These are phyloP conservation scores for Andrena minutula DNA, from an alignment of 2,888 invertebrate genomes.

Conservation along the genomic window DNA sequence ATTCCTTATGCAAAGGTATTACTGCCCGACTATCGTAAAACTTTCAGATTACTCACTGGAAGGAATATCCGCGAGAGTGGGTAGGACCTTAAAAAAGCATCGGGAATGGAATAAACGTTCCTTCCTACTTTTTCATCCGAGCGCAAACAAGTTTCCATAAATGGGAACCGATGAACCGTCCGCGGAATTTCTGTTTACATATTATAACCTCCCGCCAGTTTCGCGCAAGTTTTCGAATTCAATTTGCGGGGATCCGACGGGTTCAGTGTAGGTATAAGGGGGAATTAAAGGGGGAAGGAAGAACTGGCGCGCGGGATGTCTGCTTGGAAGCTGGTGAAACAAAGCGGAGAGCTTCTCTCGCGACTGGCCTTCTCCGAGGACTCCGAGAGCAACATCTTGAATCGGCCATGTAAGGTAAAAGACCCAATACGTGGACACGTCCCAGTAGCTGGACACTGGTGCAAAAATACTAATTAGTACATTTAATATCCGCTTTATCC, in stretches of 20 bases:
- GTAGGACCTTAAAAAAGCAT: neutral
- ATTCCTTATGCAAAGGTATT: neutral
- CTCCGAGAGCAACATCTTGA: slow-evolving; percentile 30
- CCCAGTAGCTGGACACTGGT: too few relatives aligned
- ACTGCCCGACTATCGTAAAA: neutral
- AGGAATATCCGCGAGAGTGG: neutral
- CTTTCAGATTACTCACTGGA: neutral
- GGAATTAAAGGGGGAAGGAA: neutral
- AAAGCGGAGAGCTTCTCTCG: neutral
- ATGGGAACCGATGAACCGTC: neutral
- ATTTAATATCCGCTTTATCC: too few relatives aligned
- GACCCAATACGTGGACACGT: too few relatives aligned
- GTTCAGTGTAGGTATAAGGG: too few relatives aligned
- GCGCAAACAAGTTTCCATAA: neutral
- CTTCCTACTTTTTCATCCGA: neutral
- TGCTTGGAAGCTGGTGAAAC: slow-evolving; percentile 6
- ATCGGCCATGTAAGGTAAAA: neutral
- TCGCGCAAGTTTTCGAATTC: neutral
- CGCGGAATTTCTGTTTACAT: neutral
- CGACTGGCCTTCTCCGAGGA: slow-evolving; percentile 12
- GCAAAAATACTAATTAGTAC: too few relatives aligned
- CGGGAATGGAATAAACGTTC: neutral
- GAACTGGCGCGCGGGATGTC: slow-evolving; percentile 2
- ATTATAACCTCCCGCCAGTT: neutral
- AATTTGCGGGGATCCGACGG: neutral